Evolutionary conservation across 2,888 invertebrate species (phyloP), one percentile per base, ranked within the genome.

Genomic region (Thereva unica): DNA sequence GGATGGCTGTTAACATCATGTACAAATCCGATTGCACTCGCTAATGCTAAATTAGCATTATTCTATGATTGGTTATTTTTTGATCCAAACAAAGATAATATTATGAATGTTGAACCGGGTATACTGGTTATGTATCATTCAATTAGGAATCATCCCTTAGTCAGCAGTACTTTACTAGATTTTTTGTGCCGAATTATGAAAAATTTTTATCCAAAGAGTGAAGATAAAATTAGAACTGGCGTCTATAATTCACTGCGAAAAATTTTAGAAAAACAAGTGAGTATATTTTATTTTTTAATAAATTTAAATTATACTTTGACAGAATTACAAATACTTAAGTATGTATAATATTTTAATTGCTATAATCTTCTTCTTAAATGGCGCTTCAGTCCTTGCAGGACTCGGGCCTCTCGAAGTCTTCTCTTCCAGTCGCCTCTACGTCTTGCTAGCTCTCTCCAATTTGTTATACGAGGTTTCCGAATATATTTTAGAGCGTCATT

Each of bases 41-140:
- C 87, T n/a, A 87, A 87, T 82, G 86, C 87, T 37, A 89, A 88
- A 75, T 75, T 88, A 64, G 85, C 88, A 4, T 78, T 89, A 10
- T 88, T 89, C 75, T 88, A 86, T 75, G 89, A 89, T 78, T 89
- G 89, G 88, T 78, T 89, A n/a, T 86, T 87, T 73, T 89, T 85
- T 76, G 87, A 88, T 75, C 84, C 86, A 3, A 82, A 83, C 50
- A 85, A 84, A 74, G 88, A 88, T 76, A 88, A 86, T 75, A 88
- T 88, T 59, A 89, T 88, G 88, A 88, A 88, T 75, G 86, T 88
- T 71, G 88, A 88, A 75, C 88, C 88, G 2, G 87, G 86, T 37
- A 86, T 88, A 73, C 78, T 88, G 67, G 87, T 88, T n/a, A 88
- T 88, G 87, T 85, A 84, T 76, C 85, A 88, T 78, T 87, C 87